Percentiles rank a stretch among this genome's conserved stretches.
Evolutionary conservation across 2,888 invertebrate genomes (phyloP).

Genomic region (Machimus atricapillus): DNA sequence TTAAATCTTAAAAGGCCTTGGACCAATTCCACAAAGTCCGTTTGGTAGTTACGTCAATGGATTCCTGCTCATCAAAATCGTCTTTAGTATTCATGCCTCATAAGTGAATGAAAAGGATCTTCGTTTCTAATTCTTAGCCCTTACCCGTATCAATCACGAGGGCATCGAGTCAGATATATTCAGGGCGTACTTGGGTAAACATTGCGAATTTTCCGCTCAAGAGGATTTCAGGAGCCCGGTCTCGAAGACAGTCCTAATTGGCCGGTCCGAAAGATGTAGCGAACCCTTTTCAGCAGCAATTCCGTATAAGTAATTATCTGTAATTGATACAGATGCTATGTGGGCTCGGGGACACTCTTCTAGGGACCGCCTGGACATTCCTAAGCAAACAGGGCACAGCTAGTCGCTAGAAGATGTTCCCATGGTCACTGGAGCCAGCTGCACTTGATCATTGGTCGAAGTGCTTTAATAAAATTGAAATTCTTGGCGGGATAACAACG

Average conservation of each 20-base stretch:
- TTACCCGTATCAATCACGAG: constrained; percentile 1
- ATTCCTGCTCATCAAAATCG: background rate
- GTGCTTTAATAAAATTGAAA: background rate
- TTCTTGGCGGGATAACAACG: background rate
- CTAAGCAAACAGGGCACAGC: background rate
- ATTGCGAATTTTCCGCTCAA: background rate
- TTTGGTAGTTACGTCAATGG: background rate
- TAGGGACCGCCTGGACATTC: background rate
- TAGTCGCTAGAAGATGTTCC: background rate
- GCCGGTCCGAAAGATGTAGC: background rate
- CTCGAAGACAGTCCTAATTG: background rate
- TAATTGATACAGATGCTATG: background rate
- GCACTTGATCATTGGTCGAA: background rate
- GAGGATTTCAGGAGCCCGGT: background rate
- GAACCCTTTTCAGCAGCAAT: background rate
- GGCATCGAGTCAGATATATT: background rate
- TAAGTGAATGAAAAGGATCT: background rate
- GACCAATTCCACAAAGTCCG: background rate
- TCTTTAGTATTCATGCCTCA: background rate
- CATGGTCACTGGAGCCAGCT: background rate
- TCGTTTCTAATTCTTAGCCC: background rate
- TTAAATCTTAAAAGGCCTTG: background rate
- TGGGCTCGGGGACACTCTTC: background rate
- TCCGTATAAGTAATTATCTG: background rate
- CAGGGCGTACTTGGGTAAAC: background rate